phyloP scores from a whole-genome alignment of 2,888 invertebrate species.

The Eumerus sabulonum region DNA sequence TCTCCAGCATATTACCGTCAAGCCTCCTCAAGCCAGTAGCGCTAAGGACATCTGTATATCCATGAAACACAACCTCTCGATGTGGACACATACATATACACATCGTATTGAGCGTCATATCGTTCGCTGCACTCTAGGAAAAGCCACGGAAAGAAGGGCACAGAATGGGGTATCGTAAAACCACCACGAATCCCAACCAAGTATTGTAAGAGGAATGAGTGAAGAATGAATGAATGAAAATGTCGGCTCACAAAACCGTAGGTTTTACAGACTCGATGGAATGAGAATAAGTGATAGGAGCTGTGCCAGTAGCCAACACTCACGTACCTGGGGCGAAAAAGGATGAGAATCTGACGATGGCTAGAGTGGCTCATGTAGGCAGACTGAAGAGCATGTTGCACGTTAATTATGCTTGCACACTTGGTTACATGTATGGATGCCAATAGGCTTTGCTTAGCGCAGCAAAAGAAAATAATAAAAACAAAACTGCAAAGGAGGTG shows the following conservation, averaged over 20 bases:
- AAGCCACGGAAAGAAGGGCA: slow-evolving; percentile 25
- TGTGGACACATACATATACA: slow-evolving; percentile 28
- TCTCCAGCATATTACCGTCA: slow-evolving; percentile 6
- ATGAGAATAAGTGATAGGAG: slow-evolving; percentile 45
- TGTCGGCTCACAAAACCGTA: slow-evolving; percentile 59
- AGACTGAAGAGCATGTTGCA: slow-evolving; percentile 56
- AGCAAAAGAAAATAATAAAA: slow-evolving; percentile 23
- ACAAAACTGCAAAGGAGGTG: slow-evolving; percentile 52
- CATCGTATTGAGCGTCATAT: too few relatives aligned
- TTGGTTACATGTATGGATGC: slow-evolving; percentile 61
- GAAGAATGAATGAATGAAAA: slow-evolving; percentile 59
- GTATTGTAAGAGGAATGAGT: slow-evolving; percentile 37
- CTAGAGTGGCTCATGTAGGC: slow-evolving; percentile 21
- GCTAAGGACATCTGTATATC: slow-evolving; percentile 13
- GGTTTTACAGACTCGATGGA: slow-evolving; percentile 43
- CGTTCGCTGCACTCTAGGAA: too few relatives aligned
- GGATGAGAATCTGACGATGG: slow-evolving; percentile 27
- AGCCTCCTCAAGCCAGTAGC: neutral
- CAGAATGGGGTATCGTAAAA: slow-evolving; percentile 21
- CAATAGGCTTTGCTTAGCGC: slow-evolving; percentile 58
- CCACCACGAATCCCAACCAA: slow-evolving; percentile 65
- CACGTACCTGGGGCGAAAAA: slow-evolving; percentile 37
- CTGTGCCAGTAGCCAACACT: too few relatives aligned
- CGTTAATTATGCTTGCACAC: slow-evolving; percentile 67
- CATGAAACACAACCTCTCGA: slow-evolving; percentile 38